A percentile compares a stretch with the other conserved stretches of the same genome.
Conservation (phyloP, 2,797 vertebrate species). For the Allobates femoralis region DNA sequence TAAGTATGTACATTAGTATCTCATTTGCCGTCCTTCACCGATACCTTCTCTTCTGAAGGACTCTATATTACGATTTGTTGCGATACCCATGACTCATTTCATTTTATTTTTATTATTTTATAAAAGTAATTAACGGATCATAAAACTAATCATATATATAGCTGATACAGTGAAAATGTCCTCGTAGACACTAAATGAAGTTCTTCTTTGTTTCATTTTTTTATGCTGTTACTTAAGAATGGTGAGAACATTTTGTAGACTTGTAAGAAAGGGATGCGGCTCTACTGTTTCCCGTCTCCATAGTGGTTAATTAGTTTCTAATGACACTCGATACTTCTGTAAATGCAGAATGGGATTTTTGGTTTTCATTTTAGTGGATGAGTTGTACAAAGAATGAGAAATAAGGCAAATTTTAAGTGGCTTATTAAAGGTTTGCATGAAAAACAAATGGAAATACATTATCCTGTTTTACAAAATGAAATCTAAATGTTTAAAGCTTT, state of each 20-base stretch:
- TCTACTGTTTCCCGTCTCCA: slow-evolving; percentile 60
- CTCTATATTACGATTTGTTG: not conserved
- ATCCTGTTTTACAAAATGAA: slow-evolving; percentile 32
- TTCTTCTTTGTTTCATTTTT: slow-evolving; percentile 56
- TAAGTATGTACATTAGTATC: not conserved
- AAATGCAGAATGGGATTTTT: slow-evolving; percentile 3
- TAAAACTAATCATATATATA: slow-evolving; percentile 66
- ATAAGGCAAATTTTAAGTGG: slow-evolving; percentile 24
- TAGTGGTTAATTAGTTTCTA: slow-evolving; percentile 64
- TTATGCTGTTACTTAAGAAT: slow-evolving; percentile 69
- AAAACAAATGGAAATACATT: slow-evolving; percentile 30
- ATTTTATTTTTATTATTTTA: no score
- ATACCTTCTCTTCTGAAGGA: not conserved
- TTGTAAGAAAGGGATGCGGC: slow-evolving; percentile 53
- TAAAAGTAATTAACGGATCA: not conserved
- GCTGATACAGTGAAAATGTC: slow-evolving; percentile 65
- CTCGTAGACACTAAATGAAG: slow-evolving; percentile 49
- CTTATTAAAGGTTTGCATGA: slow-evolving; percentile 28
- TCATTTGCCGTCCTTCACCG: not conserved
- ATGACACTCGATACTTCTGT: slow-evolving; percentile 49
- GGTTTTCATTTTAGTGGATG: slow-evolving; percentile 48
- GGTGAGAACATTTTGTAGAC: slow-evolving; percentile 64
- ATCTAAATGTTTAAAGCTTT: slow-evolving; percentile 37
- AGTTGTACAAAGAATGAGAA: not conserved
- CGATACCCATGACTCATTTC: not conserved